Evolutionary conservation across 2,888 invertebrate species (phyloP).

Genomic region (Cryptops parisi): DNA sequence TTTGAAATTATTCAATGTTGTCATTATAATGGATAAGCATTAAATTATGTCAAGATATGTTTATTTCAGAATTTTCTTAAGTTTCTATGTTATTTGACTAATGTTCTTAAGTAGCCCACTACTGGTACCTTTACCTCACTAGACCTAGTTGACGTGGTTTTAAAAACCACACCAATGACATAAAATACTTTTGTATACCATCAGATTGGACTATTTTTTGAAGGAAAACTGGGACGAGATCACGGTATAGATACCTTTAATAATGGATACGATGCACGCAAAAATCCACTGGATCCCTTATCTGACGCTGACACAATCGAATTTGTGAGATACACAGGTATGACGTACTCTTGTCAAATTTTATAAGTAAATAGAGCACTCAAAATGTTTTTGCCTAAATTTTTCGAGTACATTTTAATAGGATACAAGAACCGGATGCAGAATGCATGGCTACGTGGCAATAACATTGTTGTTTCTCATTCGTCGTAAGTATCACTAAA

Average conservation of each 20-base stretch:
- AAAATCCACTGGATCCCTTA: conserved; percentile 10
- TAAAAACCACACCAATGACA: no score
- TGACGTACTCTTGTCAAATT: neutral
- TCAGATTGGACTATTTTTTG: conserved; percentile 14
- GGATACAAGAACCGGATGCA: conserved; percentile 12
- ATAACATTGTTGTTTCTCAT: conserved; percentile 11
- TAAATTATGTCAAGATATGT: no score
- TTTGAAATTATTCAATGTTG: no score
- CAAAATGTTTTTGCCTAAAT: neutral
- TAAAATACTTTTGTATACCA: neutral
- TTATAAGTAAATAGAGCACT: neutral
- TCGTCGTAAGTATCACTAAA: conserved; percentile 7
- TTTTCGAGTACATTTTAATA: no score
- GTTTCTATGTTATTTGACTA: no score
- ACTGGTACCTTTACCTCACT: no score
- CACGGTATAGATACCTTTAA: conserved; percentile 7
- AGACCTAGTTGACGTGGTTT: no score
- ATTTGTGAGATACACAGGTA: conserved; percentile 14
- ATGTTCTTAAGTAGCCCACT: no score
- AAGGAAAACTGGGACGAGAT: conserved; percentile 11
- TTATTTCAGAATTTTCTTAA: no score
- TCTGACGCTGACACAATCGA: conserved; percentile 13
- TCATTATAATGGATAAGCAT: no score
- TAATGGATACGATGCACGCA: conserved; percentile 12
- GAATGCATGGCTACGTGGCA: conserved; percentile 10